Evolutionary conservation across 2,888 invertebrate species (phyloP).

Genomic region (Nowickia ferox): DNA sequence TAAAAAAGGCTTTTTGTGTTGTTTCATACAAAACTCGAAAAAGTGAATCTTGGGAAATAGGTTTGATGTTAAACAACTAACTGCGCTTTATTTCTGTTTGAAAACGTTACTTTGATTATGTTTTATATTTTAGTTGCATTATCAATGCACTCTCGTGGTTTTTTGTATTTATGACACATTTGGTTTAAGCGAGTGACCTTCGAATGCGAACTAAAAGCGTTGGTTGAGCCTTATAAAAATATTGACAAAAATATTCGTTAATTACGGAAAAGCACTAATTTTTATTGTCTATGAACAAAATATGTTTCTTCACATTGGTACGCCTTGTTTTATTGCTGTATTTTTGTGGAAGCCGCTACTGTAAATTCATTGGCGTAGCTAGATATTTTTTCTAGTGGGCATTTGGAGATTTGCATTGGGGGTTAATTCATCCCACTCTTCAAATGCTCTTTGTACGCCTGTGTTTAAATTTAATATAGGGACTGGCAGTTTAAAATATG

Average conservation of each 20-base stretch:
- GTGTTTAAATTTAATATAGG: no score
- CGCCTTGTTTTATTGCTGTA: conserved; percentile 27
- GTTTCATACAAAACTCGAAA: no score
- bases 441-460: no score
- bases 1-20: no score
- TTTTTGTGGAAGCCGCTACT: conserved; percentile 1
- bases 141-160: not conserved
- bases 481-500: no score
- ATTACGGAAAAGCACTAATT: conserved; percentile 38
- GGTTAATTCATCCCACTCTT: no score
- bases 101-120: no score
- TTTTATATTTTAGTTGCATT: not conserved
- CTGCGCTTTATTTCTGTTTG: no score
- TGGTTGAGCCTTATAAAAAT: conserved; percentile 29
- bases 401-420: no score
- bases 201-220: conserved; percentile 12
- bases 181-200: not conserved
- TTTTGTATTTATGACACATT: not conserved
- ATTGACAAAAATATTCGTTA: conserved; percentile 55
- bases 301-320: not conserved
- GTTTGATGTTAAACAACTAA: no score
- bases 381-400: no score
- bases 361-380: not conserved
- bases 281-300: conserved; percentile 40
- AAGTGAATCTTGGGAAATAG: no score